Base-by-base conservation (phyloP, 2,113 vertebrate species). In the Motacilla tschutschensis region DNA sequence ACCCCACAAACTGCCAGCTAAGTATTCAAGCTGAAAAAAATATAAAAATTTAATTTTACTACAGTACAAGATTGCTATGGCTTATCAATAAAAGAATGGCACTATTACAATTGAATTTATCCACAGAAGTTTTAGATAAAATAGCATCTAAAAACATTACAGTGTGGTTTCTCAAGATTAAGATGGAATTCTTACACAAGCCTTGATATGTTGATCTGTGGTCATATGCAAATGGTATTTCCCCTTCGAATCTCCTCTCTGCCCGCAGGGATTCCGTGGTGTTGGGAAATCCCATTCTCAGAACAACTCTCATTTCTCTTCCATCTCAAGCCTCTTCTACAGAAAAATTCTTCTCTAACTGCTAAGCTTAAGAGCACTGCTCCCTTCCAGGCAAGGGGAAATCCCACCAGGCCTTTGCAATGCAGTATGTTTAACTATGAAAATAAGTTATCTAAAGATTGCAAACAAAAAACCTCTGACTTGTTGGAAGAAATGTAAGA, bases 211-310 rank as follows among this genome's bases (percentile, higher is more conserved):
- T 6, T 69, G 12, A 70, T 66, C 36, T 63, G 44, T 24, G 36
- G 59, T 79, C 31, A 82, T 4, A 28, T 35, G 43, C 19, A 75
- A 81, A 75, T 51, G 17, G 4, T 8, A 74, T 74, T 93, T 93
- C 82, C 79, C 18, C 47, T 95, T 82, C 63, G 63, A 36, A 82
- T 14, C 28, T 58, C 44, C 21, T 36, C 36, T 71, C 36, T 86
- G 19, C 17, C 36, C 29, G 0, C 33, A n/a, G 59, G 14, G 25
- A 31, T 83, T 84, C 74, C 0, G 0, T 19, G 79, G 71, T 51
- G n/a, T 47, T 63, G 67, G 60, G 76, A 90, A 95, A 84, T 71
- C 33, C 38, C 63, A 38, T 47, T 79, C 75, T 91, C 46, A 53
- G 46, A 86, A 57, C 8, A 58, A 36, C 40, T 81, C 33, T 92